phyloP scores from a whole-genome alignment of 2,797 vertebrate genomes.

The Coreius guichenoti region DNA sequence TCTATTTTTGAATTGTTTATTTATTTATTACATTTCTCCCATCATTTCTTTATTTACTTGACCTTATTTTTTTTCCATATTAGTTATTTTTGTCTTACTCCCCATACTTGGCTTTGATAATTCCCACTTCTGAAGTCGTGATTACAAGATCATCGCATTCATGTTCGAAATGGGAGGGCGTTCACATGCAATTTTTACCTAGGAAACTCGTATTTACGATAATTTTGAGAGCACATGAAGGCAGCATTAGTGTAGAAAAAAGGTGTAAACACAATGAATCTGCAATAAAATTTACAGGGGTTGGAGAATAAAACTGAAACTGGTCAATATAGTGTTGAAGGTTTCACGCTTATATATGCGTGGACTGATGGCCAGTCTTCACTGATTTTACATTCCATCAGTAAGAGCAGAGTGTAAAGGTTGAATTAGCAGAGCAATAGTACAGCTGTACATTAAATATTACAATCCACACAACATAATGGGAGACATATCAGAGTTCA shows the following conservation, averaged over 20 bases:
- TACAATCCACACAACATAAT: not conserved
- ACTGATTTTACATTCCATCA: not conserved
- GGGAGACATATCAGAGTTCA: not conserved
- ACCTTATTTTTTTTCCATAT: not conserved
- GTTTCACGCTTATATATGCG: not conserved
- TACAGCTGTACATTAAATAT: not conserved
- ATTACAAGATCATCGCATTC: too few relatives aligned
- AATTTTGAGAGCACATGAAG: too few relatives aligned
- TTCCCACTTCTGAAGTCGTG: too few relatives aligned
- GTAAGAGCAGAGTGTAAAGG: not conserved
- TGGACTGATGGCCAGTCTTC: not conserved
- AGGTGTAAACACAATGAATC: not conserved
- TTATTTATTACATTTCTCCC: not conserved
- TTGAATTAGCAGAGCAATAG: not conserved
- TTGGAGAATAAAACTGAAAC: not conserved
- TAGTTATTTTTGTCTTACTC: not conserved
- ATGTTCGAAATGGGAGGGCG: too few relatives aligned
- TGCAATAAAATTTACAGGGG: not conserved
- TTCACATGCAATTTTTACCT: too few relatives aligned
- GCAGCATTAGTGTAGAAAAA: too few relatives aligned
- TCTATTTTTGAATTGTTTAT: not conserved
- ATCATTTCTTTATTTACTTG: not conserved
- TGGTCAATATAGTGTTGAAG: not conserved
- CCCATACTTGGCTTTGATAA: not conserved
- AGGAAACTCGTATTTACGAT: too few relatives aligned